Evolutionary conservation across 2,113 vertebrate species (phyloP).

Genomic region (Agapornis roseicollis): DNA sequence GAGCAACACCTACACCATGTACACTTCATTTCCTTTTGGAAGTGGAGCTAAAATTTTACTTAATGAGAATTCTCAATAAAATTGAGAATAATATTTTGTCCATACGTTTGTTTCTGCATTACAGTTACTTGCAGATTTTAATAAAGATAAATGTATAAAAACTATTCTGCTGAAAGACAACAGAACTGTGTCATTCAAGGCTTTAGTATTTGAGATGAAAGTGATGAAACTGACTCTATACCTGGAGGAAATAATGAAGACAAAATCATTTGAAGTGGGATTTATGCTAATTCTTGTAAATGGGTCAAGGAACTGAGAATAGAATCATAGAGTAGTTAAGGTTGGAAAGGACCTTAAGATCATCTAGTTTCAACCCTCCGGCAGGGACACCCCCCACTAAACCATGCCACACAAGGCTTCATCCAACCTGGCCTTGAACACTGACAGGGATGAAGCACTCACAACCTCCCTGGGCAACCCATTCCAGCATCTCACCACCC

Average conservation of each 20-base stretch:
- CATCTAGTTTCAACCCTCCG: no score
- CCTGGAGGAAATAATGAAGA: background rate
- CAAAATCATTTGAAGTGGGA: background rate
- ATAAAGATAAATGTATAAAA: background rate
- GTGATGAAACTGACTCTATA: background rate
- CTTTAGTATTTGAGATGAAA: background rate
- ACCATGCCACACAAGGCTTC: no score
- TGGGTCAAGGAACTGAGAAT: background rate
- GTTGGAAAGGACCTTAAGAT: no score
- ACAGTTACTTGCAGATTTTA: background rate
- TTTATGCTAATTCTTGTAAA: background rate
- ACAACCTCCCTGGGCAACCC: no score
- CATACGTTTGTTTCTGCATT: background rate
- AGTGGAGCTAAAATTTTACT: background rate
- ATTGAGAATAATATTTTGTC: background rate
- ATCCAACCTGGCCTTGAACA: no score
- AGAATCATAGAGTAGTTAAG: no score
- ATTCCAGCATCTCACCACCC: no score
- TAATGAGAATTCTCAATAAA: background rate
- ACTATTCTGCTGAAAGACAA: background rate
- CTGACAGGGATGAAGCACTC: no score
- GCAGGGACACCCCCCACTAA: no score
- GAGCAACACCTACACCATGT: background rate
- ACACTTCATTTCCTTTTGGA: background rate
- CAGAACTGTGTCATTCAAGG: background rate